Conservation (phyloP, 2,797 vertebrate genomes). For the Columba guinea region DNA sequence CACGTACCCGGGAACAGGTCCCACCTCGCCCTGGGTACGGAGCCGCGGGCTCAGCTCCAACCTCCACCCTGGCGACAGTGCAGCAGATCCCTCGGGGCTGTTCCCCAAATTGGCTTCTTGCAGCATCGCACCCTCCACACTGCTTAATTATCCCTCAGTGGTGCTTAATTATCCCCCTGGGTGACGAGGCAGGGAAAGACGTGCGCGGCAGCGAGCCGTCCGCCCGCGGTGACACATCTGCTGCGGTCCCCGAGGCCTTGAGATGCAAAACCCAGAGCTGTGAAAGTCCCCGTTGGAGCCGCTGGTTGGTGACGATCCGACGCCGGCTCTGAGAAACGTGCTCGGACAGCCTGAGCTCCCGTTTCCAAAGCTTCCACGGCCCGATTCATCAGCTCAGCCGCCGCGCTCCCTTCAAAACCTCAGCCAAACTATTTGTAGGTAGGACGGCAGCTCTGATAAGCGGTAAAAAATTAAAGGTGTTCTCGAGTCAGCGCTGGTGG, state of each 20-base stretch:
- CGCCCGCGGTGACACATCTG: background rate
- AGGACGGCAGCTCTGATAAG: background rate
- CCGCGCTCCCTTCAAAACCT: background rate
- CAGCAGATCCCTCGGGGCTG: background rate
- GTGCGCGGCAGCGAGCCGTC: accelerated
- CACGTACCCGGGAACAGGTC: accelerated
- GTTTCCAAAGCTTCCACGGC: accelerated
- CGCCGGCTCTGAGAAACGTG: accelerated
- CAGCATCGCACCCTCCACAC: background rate
- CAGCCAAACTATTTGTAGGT: background rate
- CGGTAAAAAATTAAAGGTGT: background rate
- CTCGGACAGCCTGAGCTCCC: accelerated
- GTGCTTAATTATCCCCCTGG: background rate
- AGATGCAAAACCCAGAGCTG: background rate
- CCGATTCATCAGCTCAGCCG: background rate
- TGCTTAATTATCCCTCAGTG: background rate
- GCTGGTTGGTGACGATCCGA: background rate
- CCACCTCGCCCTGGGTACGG: background rate
- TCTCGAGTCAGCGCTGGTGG: background rate
- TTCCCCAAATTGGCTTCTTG: background rate
- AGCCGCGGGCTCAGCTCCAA: background rate
- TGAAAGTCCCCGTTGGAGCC: background rate
- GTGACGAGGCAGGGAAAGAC: background rate
- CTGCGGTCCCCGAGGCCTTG: background rate
- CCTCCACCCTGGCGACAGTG: background rate